Conservation (phyloP, 2,888 invertebrate genomes). For the Galerucella calmariensis region DNA sequence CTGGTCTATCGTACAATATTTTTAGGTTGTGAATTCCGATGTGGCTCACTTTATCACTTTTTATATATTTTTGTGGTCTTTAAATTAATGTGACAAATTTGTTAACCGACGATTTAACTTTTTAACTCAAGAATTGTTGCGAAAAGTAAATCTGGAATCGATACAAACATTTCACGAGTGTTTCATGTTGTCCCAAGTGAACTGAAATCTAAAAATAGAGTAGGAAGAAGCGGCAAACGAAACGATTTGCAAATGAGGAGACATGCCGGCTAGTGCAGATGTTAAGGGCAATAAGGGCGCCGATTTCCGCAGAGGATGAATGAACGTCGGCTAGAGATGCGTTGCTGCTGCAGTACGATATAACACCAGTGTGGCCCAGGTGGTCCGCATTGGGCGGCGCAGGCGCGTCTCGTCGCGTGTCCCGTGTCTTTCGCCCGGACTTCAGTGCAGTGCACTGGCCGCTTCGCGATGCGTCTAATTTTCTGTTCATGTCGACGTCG, state of each 20-base stretch:
- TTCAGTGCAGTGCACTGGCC: constrained; percentile 54
- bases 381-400: constrained; percentile 62
- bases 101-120: neutral
- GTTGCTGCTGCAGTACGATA: constrained; percentile 58
- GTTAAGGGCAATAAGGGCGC: constrained; percentile 40
- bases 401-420: constrained; percentile 53
- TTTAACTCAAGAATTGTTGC: neutral
- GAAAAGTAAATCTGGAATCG: constrained; percentile 27
- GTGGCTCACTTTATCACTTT: neutral
- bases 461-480: constrained; percentile 52
- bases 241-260: constrained; percentile 36
- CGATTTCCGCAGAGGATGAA: constrained; percentile 53
- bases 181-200: constrained; percentile 17
- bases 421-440: constrained; percentile 48
- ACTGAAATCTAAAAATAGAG: constrained; percentile 26
- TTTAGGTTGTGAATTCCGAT: too few species aligned
- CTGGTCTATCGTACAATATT: too few species aligned
- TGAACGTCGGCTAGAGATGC: constrained; percentile 52
- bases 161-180: constrained; percentile 7
- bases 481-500: constrained; percentile 43
- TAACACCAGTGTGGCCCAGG: constrained; percentile 56
- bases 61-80: neutral
- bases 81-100: neutral
- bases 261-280: constrained; percentile 40
- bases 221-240: constrained; percentile 23